These are phyloP conservation scores for Craterocephalus amniculus DNA, from an alignment of 2,797 vertebrate genomes.

Conservation along the genomic window DNA sequence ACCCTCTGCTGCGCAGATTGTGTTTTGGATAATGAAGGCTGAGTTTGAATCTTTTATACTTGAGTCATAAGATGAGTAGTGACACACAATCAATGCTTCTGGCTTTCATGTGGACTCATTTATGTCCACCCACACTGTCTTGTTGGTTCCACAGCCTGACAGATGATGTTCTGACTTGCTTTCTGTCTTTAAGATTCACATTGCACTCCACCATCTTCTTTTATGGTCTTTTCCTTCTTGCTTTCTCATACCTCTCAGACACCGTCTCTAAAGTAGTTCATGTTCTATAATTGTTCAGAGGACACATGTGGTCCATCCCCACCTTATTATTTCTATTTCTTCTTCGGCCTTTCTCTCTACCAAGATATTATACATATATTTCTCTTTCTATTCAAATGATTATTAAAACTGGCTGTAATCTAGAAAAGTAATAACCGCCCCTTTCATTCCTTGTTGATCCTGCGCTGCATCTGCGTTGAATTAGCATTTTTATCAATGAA, in stretches of 20 bases:
- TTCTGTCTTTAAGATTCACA: slow-evolving; percentile 28
- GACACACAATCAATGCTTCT: slow-evolving; percentile 39
- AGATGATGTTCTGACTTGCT: slow-evolving; percentile 14
- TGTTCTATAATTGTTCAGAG: slow-evolving; percentile 33
- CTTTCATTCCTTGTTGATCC: background rate
- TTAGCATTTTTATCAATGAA: slow-evolving; percentile 1
- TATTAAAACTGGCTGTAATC: background rate
- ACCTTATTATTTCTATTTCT: slow-evolving; percentile 14
- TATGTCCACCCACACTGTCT: slow-evolving; percentile 46
- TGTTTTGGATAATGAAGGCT: slow-evolving; percentile 45
- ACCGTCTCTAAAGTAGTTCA: slow-evolving; percentile 20
- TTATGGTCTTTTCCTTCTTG: slow-evolving; percentile 25
- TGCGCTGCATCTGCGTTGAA: background rate
- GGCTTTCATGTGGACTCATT: slow-evolving; percentile 53
- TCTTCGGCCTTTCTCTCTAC: background rate
- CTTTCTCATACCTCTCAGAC: slow-evolving; percentile 4
- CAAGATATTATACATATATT: background rate
- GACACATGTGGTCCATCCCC: slow-evolving; percentile 38
- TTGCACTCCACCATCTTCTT: slow-evolving; percentile 10
- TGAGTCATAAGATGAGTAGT: slow-evolving; percentile 47
- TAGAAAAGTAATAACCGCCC: background rate
- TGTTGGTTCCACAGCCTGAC: slow-evolving; percentile 17
- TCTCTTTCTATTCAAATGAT: background rate
- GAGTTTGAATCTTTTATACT: slow-evolving; percentile 29
- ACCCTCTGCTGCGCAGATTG: slow-evolving; percentile 8